phyloP scores from a whole-genome alignment of 92 coral and sea anemone species.

The Bergia puertoricense region DNA sequence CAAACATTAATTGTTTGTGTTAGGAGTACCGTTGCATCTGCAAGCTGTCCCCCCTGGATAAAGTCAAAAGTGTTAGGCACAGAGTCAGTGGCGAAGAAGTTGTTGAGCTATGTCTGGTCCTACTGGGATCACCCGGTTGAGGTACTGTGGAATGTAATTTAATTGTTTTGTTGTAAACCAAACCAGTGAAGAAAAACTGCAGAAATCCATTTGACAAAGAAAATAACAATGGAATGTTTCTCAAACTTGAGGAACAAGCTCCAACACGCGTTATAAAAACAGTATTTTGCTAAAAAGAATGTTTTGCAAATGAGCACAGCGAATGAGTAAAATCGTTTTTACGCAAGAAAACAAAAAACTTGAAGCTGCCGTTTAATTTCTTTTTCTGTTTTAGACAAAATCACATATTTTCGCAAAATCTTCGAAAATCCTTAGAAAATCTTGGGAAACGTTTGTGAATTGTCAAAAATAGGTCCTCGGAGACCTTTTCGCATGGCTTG shows the following conservation, averaged over 20 bases:
- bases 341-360: no score
- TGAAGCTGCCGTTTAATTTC: no score
- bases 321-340: no score
- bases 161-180: background rate
- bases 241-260: no score
- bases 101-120: slow-evolving; percentile 86
- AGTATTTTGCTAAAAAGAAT: no score
- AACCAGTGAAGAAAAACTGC: background rate
- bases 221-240: background rate
- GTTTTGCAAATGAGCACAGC: no score
- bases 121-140: slow-evolving; percentile 96
- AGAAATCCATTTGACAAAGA: background rate
- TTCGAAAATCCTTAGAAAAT: no score
- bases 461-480: no score
- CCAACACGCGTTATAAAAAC: background rate
- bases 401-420: no score
- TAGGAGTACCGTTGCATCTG: slow-evolving; percentile 48
- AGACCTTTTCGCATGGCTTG: no score
- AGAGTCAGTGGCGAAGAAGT: slow-evolving; percentile 66
- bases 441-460: no score
- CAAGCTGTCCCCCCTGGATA: slow-evolving; percentile 38
- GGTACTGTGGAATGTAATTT: slow-evolving; percentile 46
- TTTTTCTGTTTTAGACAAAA: no score
- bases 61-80: slow-evolving; percentile 62
- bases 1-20: background rate